phyloP scores from a whole-genome alignment of 2,888 invertebrate genomes.

The Dolichomitus sp. region DNA sequence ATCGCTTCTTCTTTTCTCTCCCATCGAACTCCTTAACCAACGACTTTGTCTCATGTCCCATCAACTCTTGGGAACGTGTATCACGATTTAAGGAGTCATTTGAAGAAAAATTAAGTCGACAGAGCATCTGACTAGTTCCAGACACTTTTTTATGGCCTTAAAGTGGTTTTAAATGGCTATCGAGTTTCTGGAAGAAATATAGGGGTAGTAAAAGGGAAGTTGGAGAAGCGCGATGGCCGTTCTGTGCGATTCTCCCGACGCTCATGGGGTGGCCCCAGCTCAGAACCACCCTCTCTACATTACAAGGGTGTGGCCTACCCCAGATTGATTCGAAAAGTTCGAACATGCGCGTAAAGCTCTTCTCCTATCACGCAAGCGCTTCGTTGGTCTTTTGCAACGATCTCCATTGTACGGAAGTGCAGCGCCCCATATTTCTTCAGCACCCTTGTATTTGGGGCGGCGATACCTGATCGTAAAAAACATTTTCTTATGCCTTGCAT shows the following conservation, averaged over 20 bases:
- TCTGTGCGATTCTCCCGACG: slow-evolving; percentile 45
- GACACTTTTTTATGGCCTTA: neutral
- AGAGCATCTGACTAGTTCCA: neutral
- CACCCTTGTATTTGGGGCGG: neutral
- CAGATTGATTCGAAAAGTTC: slow-evolving; percentile 84
- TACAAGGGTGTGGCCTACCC: slow-evolving; percentile 84
- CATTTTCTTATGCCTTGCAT: neutral
- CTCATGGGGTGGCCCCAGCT: slow-evolving; percentile 47
- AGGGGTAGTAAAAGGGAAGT: slow-evolving; percentile 31
- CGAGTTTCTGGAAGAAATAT: slow-evolving; percentile 23
- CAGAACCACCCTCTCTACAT: slow-evolving; percentile 67
- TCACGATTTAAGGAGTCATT: slow-evolving; percentile 9
- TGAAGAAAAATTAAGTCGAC: neutral
- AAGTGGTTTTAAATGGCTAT: neutral
- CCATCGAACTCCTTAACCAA: neutral
- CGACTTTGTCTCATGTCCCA: neutral
- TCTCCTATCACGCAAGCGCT: slow-evolving; percentile 66
- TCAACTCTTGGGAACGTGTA: neutral
- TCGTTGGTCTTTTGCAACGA: slow-evolving; percentile 1
- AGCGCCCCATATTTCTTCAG: slow-evolving; percentile 15
- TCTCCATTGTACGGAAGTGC: slow-evolving; percentile 17
- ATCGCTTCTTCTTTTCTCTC: slow-evolving; percentile 9
- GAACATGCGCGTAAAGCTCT: slow-evolving; percentile 80
- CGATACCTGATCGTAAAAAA: neutral
- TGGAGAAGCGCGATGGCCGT: slow-evolving; percentile 63